phyloP scores from a whole-genome alignment of 2,113 vertebrate genomes.

The Capreolus pygargus region DNA sequence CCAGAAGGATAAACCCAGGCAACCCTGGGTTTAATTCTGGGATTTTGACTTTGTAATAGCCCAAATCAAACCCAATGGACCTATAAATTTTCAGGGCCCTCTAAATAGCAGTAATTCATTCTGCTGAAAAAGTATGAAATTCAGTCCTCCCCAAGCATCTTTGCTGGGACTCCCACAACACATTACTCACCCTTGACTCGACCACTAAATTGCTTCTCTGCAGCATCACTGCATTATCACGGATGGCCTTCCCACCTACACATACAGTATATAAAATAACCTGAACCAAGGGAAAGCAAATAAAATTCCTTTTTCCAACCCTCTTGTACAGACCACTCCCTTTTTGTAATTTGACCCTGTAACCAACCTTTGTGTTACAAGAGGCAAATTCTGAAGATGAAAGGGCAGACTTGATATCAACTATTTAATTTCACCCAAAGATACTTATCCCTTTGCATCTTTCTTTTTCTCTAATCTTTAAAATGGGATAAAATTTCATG shows the following conservation, averaged over 20 bases:
- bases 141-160: not conserved
- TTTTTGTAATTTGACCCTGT: not conserved
- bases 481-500: not conserved
- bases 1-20: not conserved
- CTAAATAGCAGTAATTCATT: not conserved
- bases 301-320: not conserved
- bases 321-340: not conserved
- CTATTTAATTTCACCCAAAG: not conserved
- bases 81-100: not conserved
- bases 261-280: not conserved
- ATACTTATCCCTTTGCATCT: not conserved
- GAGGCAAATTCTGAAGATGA: not conserved
- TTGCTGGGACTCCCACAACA: not conserved
- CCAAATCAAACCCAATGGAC: not conserved
- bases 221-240: not conserved
- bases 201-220: not conserved
- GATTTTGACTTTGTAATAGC: slow-evolving; percentile 22
- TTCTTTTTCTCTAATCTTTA: not conserved
- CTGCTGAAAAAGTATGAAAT: not conserved
- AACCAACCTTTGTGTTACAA: not conserved
- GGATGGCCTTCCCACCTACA: not conserved
- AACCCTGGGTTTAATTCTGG: not conserved
- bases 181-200: not conserved
- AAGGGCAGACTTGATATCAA: not conserved
- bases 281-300: not conserved